Percentiles rank a stretch among this genome's conserved stretches.
These are phyloP conservation scores for Ooceraea biroi DNA, from an alignment of 1,140 invertebrate species.

Conservation along the genomic window DNA sequence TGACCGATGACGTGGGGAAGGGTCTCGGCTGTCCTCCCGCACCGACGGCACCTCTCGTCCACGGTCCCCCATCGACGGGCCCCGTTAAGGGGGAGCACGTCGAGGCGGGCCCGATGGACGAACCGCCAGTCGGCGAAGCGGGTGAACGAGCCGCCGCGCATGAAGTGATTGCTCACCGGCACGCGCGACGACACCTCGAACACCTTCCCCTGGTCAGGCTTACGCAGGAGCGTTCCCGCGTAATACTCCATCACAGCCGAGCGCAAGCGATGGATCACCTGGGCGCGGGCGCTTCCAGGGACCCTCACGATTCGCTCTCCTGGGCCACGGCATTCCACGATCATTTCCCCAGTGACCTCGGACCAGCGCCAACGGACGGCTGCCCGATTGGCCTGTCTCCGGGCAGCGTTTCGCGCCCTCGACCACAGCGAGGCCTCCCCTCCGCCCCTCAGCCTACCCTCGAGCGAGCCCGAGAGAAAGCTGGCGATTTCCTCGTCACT, in stretches of 20 bases:
- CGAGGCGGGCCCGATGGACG: background rate
- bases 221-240: background rate
- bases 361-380: background rate
- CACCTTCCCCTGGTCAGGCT: background rate
- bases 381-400: background rate
- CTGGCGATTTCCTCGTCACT: background rate
- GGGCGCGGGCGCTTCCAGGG: background rate
- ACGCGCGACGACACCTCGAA: background rate
- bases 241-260: background rate
- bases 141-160: background rate
- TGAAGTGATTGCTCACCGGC: constrained; percentile 4
- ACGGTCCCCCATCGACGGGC: background rate
- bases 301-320: background rate
- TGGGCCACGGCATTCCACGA: background rate
- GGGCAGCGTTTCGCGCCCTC: background rate
- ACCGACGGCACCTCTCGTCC: background rate
- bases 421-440: no score
- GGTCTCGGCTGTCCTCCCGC: background rate
- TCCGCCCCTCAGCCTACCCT: background rate
- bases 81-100: background rate
- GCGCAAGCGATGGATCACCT: background rate
- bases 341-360: background rate
- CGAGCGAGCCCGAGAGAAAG: background rate
- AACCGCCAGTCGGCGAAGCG: constrained; percentile 34
- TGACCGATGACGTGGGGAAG: background rate